Evolutionary conservation across 2,888 invertebrate species (phyloP), one percentile per base, ranked within the genome.

Genomic region (Anthoptus insignis): DNA sequence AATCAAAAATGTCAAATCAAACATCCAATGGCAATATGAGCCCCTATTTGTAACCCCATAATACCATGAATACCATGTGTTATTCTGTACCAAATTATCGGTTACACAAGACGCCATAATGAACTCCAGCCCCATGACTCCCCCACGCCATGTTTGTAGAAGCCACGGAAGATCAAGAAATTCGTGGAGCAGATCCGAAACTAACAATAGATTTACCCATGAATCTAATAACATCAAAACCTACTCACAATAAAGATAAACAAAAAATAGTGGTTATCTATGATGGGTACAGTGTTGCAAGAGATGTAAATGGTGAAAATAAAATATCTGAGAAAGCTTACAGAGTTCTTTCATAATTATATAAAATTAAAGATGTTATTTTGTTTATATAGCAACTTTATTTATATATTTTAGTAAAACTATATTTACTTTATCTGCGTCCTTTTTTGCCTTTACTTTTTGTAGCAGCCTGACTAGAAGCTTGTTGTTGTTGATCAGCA

Each of bases 401-500:
- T 29, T 49, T 59, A 42, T 52, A 52, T 63, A 32, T 63, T 58
- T 16, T 54, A 59, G 57, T 42, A 63, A 53, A 59, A 59, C 66
- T 66, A 69, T 58, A 53, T 64, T 69, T 69, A 63, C 67, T 65
- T 86, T 87, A 93, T 83, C 93, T 84, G 45, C 93, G 82, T 68
- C 92, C 92, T 76, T 93, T 93, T 76, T 93, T 93, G 50, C 92
- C 93, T 78, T 93, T 93, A 68, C 79, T 82, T 72, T 93, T 93
- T 70, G 73, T 84, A 66, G 78, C 82, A 1, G 85, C 77, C 77
- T 90, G 91, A 27, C 73, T 75, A 37, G 85, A 75, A 8, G 83
- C 70, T 72, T 93, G 93, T 2, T 87, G 88, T 67, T 88, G 91
- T 73, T 93, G 92, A 64, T 93, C 93, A 47, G 85, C 87, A 37